Evolutionary conservation across 2,113 vertebrate genomes (phyloP).

Genomic region (Equus quagga): DNA sequence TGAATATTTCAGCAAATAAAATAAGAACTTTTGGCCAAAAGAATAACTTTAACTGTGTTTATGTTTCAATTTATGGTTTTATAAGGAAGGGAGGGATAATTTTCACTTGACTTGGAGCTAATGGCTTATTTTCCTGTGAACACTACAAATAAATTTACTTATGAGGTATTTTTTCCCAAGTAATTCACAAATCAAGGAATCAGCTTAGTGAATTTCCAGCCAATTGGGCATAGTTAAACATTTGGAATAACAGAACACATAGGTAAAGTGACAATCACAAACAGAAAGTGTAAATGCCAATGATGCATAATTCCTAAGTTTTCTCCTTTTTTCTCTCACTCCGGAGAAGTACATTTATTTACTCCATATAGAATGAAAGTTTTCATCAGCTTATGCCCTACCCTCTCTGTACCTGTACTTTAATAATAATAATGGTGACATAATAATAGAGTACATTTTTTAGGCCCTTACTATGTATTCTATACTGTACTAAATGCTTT

Average conservation of each 20-base stretch:
- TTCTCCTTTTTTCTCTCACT: neutral
- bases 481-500: neutral
- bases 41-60: neutral
- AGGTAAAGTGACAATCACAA: neutral
- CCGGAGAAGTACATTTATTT: neutral
- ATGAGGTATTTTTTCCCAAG: neutral
- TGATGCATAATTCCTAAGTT: neutral
- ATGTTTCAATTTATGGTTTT: neutral
- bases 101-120: neutral
- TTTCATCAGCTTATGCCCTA: neutral
- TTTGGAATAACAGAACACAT: neutral
- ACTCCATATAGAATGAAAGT: neutral
- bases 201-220: neutral
- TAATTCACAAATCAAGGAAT: conserved; percentile 27
- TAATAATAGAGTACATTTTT: neutral
- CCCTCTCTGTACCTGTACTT: neutral
- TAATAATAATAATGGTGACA: neutral
- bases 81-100: neutral
- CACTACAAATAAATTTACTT: neutral
- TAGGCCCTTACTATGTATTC: neutral
- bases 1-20: neutral
- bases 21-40: neutral
- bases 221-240: neutral
- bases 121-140: conserved; percentile 30
- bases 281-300: neutral